Conservation (phyloP, 2,113 vertebrate genomes). For the Hyperoodon ampullatus region DNA sequence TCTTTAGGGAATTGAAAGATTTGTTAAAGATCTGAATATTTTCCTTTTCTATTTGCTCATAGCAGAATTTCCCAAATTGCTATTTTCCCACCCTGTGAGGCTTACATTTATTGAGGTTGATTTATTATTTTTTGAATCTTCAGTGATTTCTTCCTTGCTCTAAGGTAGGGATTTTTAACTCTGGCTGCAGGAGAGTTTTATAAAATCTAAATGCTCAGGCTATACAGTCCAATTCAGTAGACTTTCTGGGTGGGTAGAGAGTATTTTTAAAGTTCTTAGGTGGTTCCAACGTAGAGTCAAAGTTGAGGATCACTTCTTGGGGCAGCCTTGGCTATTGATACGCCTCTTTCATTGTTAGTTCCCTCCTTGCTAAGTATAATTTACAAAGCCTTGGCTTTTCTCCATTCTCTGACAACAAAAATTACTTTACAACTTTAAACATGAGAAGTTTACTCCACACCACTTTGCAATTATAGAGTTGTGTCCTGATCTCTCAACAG, state of each 20-base stretch:
- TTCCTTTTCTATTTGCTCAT: neutral
- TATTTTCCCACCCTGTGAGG: neutral
- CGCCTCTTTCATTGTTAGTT: neutral
- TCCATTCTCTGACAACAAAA: neutral
- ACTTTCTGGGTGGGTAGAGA: neutral
- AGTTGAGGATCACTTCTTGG: neutral
- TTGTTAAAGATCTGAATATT: neutral
- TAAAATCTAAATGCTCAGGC: neutral
- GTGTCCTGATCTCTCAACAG: neutral
- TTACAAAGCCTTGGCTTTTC: neutral
- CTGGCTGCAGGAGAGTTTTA: neutral
- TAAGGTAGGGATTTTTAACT: constrained; percentile 23
- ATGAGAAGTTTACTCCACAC: neutral
- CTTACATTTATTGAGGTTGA: neutral
- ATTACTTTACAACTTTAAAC: neutral
- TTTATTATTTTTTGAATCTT: neutral
- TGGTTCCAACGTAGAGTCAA: neutral
- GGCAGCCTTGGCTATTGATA: neutral
- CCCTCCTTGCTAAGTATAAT: neutral
- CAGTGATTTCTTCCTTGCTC: neutral
- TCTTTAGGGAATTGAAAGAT: neutral
- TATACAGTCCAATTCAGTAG: neutral
- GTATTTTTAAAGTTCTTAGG: neutral
- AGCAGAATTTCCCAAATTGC: neutral
- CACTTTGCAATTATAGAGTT: neutral